Base-by-base conservation (phyloP, 1,140 invertebrate genomes). In the Pentalonia nigronervosa region DNA sequence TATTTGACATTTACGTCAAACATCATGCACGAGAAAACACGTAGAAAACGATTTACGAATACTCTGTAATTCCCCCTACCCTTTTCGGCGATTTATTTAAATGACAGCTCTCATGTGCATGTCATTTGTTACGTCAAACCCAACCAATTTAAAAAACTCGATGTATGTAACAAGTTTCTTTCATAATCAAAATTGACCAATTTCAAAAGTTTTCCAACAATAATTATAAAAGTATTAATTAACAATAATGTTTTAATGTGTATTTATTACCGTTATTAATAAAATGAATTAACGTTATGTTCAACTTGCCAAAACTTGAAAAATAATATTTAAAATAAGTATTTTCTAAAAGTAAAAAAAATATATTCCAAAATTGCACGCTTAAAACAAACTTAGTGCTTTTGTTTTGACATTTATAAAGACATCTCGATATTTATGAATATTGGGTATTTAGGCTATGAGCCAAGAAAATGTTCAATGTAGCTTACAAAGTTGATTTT, bases 381-480 rank as follows among this genome's bases (percentile, higher is more conserved):
- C 84, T 47, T 86, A 86, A 47, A 86, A 86, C 41, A 86, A 86
- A 86, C 84, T 86, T 86, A 47, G 41, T 30, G 45, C n/a, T 88
- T 50, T 48, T 50, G n/a, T 90, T 90, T 67, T 90, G 89, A 67
- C 89, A 60, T 60, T 41, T 90, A 41, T 60, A 41, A n/a, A 60
- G 53, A 45, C 53, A 41, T 60, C 34, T n/a, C n/a, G 48, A 89
- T 89, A 89, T 90, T 41, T 67, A 90, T 60, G 36, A 90, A 90
- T 76, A 76, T 76, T 76, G n/a, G 60, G 60, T 30, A 36, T 45
- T 67, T 41, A n/a, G 36, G 53, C 56, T 2, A 90, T 67, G 89
- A 30, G 89, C 89, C 89, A 90, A 45, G 34, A 56, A 90, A 88
- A 88, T 47, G 23, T 86, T 86, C 83, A 86, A 87, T 48, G 17